phyloP scores from a whole-genome alignment of 1,140 invertebrate genomes.

The Homarus americanus region DNA sequence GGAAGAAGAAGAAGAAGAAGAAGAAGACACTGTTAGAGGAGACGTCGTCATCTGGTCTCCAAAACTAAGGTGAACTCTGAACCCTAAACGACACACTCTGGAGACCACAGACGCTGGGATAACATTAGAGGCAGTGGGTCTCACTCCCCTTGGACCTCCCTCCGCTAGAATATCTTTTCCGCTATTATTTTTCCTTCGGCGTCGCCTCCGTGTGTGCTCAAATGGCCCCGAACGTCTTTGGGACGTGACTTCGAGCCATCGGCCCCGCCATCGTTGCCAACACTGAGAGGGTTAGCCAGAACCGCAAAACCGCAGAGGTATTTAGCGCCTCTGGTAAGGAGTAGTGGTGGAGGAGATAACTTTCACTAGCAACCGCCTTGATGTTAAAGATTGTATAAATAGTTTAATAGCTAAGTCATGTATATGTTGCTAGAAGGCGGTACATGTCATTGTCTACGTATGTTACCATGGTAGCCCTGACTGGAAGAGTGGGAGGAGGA shows the following conservation, averaged over 20 bases:
- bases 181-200: constrained; percentile 2
- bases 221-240: not conserved
- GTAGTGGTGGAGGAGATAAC: no score
- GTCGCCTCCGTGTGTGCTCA: constrained; percentile 4
- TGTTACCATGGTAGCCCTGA: no score
- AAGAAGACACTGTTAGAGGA: not conserved
- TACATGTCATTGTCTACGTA: no score
- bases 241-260: constrained; percentile 1
- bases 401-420: no score
- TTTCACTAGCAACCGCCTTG: no score
- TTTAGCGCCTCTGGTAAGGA: not conserved
- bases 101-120: not conserved
- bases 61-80: no score
- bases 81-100: no score
- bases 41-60: no score
- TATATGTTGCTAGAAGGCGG: no score
- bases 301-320: not conserved
- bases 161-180: not conserved
- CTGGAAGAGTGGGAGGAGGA: no score
- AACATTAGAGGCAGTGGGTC: not conserved
- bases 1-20: not conserved
- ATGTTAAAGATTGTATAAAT: no score
- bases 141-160: not conserved
- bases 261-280: not conserved
- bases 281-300: not conserved